Evolutionary conservation across 2,113 vertebrate genomes (phyloP).

Genomic region (Ivindomyrus marchei): DNA sequence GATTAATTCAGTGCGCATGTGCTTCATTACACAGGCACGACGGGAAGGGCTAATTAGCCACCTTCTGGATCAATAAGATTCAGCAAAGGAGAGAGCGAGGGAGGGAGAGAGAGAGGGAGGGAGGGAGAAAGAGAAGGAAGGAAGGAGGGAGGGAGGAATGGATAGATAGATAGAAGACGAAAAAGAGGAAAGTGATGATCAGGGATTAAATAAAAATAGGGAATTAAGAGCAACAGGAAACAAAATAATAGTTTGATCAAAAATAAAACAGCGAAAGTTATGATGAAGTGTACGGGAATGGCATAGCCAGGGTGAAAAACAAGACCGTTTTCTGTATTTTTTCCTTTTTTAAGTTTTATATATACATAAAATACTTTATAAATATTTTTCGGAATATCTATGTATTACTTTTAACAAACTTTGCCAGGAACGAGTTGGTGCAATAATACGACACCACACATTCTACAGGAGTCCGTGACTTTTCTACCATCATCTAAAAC

Average conservation of each 20-base stretch:
- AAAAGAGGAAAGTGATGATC: constrained; percentile 78
- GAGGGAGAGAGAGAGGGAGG: constrained; percentile 59
- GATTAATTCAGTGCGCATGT: constrained; percentile 99
- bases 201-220: constrained; percentile 68
- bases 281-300: constrained; percentile 29
- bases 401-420: constrained; percentile 9
- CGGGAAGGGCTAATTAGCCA: constrained; percentile 99
- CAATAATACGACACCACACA: not conserved
- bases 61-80: constrained; percentile 99
- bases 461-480: constrained; percentile 25
- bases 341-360: not conserved
- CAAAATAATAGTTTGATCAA: constrained; percentile 62
- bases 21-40: constrained; percentile 99
- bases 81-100: constrained; percentile 80
- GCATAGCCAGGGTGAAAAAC: constrained; percentile 24
- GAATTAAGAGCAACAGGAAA: constrained; percentile 67
- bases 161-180: constrained; percentile 71
- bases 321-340: not conserved
- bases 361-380: not conserved
- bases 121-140: constrained; percentile 57
- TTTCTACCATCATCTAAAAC: constrained; percentile 1
- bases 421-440: not conserved
- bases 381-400: constrained; percentile 10
- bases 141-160: constrained; percentile 60
- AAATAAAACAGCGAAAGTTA: constrained; percentile 54